Evolutionary conservation across 1,140 invertebrate species (phyloP), one percentile per base, ranked within the genome.

Genomic region (Brachionus angularis): DNA sequence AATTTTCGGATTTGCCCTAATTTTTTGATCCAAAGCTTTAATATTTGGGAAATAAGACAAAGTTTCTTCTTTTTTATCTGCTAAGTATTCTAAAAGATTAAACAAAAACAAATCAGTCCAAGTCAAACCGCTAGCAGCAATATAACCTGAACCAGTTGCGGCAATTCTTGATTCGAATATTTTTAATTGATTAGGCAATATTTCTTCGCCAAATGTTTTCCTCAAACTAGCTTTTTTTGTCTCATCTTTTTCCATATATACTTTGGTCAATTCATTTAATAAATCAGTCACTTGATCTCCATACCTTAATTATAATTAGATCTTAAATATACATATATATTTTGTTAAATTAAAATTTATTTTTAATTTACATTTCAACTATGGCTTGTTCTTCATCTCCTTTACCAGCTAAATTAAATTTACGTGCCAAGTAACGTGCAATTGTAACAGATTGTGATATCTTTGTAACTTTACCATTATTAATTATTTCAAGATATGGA

Each of bases 351-450:
- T n/a, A n/a, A n/a, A n/a, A n/a, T n/a, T n/a, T n/a, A n/a, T n/a
- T n/a, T n/a, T n/a, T n/a, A n/a, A n/a, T n/a, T n/a, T n/a, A 67
- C 46, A 33, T 31, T 27, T 71, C 67, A 55, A 31, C 46, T 39
- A 39, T 23, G 23, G 46, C 29, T 71, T 71, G 67, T 55, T 71
- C 67, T 42, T 52, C 34, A 21, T 49, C 44, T 25, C 49, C 31
- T 39, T 71, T 50, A 44, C 67, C 67, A 71, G 47, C 47, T 42
- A 71, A 44, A 44, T 52, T 34, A 18, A 71, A 71, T 71, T 55
- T 52, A 16, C 49, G 14, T 3, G 67, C 67, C 10, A 71, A 21
- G 29, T 53, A 71, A 29, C 67, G 47, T 39, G 67, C 46, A 25
- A 69, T 34, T 2, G 49, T 34, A 5, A 33, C 5, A 8, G 50